Base-by-base conservation (phyloP, 2,113 vertebrate species). In the Tringa solitaria region DNA sequence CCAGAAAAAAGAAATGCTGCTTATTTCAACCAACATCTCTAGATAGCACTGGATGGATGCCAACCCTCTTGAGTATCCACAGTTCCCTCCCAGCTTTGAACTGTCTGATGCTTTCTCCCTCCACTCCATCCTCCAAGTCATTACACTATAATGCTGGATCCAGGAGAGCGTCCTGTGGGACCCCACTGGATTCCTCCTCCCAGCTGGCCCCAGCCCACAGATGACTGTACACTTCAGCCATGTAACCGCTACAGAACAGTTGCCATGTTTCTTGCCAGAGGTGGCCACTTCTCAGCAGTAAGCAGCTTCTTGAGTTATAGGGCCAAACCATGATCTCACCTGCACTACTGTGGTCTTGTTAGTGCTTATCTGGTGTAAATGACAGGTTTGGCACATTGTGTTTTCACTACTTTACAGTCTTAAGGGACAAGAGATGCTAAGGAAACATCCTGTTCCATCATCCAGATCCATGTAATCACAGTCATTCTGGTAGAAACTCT, bases 1-100 rank as follows among this genome's bases (percentile, higher is more conserved):
- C 50, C 79, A 96, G 65, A 96, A 93, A 43, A 88, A 79, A 77
- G 50, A 90, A 70, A 9, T 68, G 75, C 89, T 95, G 48, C 60
- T 96, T 87, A 82, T 82, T 96, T 93, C 95, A 96, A 91, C 77
- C 53, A 95, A 5, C 79, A 90, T 95, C 83, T 95, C 59, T 65
- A 94, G 76, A 96, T 94, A 96, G 87, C 46, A 13, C 51, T 96
- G 95, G 85, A 92, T 46, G n/a, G 54, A 91, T 79, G 95, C 94
- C 96, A 94, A 14, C 67, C 76, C 59, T 96, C 94, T 92, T 2
- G 12, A 92, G 51, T 92, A 89, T 85, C 80, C 60, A 61, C 82
- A 87, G 5, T 81, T 95, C 87, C 70, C 72, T 94, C 56, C 53
- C 70, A 94, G 83, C 89, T 96, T 95, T 95, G 87, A 97, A 95